Evolutionary conservation across 2,113 vertebrate species (phyloP), one percentile per base, ranked within the genome.

Genomic region (Anthoscopus minutus): DNA sequence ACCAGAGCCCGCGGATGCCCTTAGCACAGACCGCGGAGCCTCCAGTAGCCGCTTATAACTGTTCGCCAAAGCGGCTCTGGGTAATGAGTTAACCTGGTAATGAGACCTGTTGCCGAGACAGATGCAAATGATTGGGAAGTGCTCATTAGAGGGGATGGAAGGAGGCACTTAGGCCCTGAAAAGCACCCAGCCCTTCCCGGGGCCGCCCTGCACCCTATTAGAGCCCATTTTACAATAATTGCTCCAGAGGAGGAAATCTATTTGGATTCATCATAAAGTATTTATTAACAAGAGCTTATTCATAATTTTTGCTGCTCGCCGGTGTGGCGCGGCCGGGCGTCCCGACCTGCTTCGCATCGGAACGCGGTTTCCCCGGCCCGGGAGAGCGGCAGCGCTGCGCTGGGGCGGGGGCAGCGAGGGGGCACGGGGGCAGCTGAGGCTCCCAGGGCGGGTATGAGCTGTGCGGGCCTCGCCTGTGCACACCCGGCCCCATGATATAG

Each of bases 171-270:
- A 94, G 91, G 81, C 58, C 92, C 87, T 70, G 94, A 91, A 82
- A 87, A 22, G 81, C 81, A 76, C 93, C 71, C 78, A 85, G 76
- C 81, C 94, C 80, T 95, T 91, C 91, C 82, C 10, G 18, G 73
- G 93, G 78, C 96, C 13, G 76, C 84, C 92, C 85, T 73, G 84
- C 47, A 8, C 88, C 21, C 4, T 79, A 69, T 88, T 85, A 94
- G 78, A 95, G 71, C 81, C 95, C 94, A 95, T 97, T 95, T 96
- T 76, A 94, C 85, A 82, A 88, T 94, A 96, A 97, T 94, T 95
- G 96, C 87, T 97, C 81, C 87, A 82, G 87, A 96, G 87, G 81
- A 95, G 95, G 95, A 96, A 96, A 96, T 91, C 94, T 92, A 94
- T 93, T 95, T 93, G 94, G 91, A 85, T 79, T 91, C 89, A 95